Evolutionary conservation across 2,888 invertebrate species (phyloP), one percentile per base, ranked within the genome.

Genomic region (Oscheius sp.): DNA sequence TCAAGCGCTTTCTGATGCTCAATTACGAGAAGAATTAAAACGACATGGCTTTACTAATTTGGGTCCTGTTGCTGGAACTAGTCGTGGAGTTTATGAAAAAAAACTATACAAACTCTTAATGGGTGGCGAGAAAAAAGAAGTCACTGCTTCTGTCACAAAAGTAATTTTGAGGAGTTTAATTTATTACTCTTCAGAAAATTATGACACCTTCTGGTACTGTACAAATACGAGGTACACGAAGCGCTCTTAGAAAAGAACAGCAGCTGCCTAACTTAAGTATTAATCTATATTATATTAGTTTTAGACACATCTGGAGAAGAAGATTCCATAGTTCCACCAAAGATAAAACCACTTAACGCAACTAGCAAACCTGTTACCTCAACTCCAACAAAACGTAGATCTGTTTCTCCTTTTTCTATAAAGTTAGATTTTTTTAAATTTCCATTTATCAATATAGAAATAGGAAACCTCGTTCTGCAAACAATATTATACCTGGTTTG

Each of bases 61-160:
- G 8, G 79, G 78, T 4, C 80, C 81, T 22, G 72, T 81, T 1
- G 78, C 75, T 8, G 81, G 78, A 12, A 82, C 80, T 0, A 82
- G 80, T 22, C 71, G 82, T 24, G 71, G 73, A 20, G 38, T 81
- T 12, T 77, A 74, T 62, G 80, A 80, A 65, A 81, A 80, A 61
- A 81, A 81, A 57, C 68, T 82, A 12, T 67, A 62, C n/a, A 71
- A 72, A 17, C 32, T 74, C 38, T 38, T 20, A 12, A 49, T 17
- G 20, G 30, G 30, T 30, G 14, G 28, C 8, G 6, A 41, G 12
- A 3, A 41, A 6, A 12, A n/a, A 12, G 4, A 6, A 41, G 14
- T 41, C n/a, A 14, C n/a, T 17, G 20, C 14, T 41, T 17, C 12
- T 51, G 38, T 36, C 51, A 64, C 51, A 70, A 47, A 49, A 32